Evolutionary conservation across 2,797 vertebrate species (phyloP).

Genomic region (Geotrypetes seraphini): DNA sequence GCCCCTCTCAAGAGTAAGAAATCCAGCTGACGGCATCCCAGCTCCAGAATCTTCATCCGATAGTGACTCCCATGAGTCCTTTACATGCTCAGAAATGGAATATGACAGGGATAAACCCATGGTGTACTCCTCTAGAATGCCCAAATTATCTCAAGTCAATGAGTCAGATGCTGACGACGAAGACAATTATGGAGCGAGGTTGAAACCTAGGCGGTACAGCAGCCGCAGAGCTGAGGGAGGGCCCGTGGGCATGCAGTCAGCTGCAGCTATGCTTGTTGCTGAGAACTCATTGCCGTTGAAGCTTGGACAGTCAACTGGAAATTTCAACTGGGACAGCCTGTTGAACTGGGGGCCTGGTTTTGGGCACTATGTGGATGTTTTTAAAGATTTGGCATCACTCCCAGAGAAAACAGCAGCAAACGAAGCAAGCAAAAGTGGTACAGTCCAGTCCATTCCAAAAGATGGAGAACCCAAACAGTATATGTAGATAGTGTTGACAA

Average conservation of each 20-base stretch:
- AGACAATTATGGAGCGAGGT: constrained; percentile 74
- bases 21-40: constrained; percentile 88
- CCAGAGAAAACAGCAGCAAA: constrained; percentile 69
- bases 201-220: constrained; percentile 81
- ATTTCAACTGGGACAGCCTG: constrained; percentile 95
- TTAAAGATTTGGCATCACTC: constrained; percentile 90
- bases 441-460: constrained; percentile 69
- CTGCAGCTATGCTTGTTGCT: constrained; percentile 18
- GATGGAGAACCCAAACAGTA: constrained; percentile 91
- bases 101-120: constrained; percentile 87
- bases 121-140: constrained; percentile 78
- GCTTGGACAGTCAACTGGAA: constrained; percentile 71
- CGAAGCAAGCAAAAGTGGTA: constrained; percentile 76
- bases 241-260: constrained; percentile 54
- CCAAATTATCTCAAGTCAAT: constrained; percentile 92
- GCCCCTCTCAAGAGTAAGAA: constrained; percentile 83
- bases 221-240: constrained; percentile 83
- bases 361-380: constrained; percentile 94
- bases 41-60: constrained; percentile 92
- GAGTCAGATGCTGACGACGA: constrained; percentile 93
- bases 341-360: constrained; percentile 97
- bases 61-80: constrained; percentile 96
- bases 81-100: constrained; percentile 98
- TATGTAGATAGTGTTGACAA: constrained; percentile 62
- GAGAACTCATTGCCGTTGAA: constrained; percentile 73